Evolutionary conservation across 2,888 invertebrate genomes (phyloP), one percentile per base, ranked within the genome.

Genomic region (Ptilodon capucinus): DNA sequence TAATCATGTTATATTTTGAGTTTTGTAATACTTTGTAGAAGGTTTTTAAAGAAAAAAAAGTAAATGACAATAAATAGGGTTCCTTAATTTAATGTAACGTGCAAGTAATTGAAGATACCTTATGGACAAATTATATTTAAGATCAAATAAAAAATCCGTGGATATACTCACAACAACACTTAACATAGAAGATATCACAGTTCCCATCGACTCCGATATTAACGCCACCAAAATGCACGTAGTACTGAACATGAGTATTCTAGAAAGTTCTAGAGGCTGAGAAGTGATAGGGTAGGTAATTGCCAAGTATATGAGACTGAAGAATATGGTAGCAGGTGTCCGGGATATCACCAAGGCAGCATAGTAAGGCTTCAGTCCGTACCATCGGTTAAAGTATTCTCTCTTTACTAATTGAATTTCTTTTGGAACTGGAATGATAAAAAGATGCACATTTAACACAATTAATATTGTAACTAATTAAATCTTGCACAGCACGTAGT

Each of bases 331-430:
- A 5, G 93, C 79, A 0, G 96, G 96, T 9, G 96, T 90, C 43
- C 94, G 93, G 0, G 95, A 93, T n/a, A 94, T 81, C 0, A 95
- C 93, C 68, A 95, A 80, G 0, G 97, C 96, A 7, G 93, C 92
- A 76, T 95, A 97, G 71, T 97, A 97, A 0, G 97, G 94, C 70
- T 95, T 94, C 16, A 97, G 75, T 2, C 94, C 92, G 72, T 97
- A 97, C 97, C 97, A 97, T 40, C 95, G 93, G 79, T 97, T 97
- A 74, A 97, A 97, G 68, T 96, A 94, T 74, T 97, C 97, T 40
- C 96, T 87, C 75, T 96, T 96, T 8, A 97, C 80, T 14, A 96
- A 83, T 61, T 94, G 94, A 0, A 97, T 94, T 86, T 97, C 95
- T 36, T 88, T 91, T 14, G 97, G 97, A 92, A 95, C 97, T 97